Evolutionary conservation across 2,888 invertebrate genomes (phyloP).

Genomic region (Carterocephalus palaemon): DNA sequence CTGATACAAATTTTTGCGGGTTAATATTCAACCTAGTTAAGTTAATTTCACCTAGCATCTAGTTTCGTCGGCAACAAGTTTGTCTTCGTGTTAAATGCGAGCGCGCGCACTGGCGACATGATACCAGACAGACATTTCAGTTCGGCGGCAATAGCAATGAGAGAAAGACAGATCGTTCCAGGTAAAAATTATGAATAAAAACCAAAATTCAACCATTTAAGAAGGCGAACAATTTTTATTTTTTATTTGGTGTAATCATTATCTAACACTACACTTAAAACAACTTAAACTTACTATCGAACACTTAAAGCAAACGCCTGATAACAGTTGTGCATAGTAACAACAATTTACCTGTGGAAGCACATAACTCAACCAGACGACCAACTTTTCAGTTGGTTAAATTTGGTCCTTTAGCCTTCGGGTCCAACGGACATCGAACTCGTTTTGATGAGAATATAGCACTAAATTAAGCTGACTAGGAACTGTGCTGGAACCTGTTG

Average conservation of each 20-base stretch:
- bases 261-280: constrained; percentile 22
- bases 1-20: too few species aligned
- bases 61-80: too few species aligned
- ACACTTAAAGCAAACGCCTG: constrained; percentile 41
- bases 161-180: not conserved
- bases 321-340: constrained; percentile 37
- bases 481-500: too few species aligned
- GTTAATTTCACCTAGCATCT: too few species aligned
- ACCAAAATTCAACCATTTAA: constrained; percentile 7
- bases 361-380: constrained; percentile 53
- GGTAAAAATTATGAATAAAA: constrained; percentile 3
- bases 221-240: constrained; percentile 15
- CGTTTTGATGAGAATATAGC: too few species aligned
- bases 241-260: constrained; percentile 18
- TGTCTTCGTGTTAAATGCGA: too few species aligned
- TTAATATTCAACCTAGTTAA: too few species aligned
- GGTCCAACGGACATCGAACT: too few species aligned
- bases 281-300: constrained; percentile 30
- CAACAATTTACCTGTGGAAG: constrained; percentile 54
- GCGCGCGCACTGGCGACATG: too few species aligned
- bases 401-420: constrained; percentile 20
- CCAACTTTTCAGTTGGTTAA: constrained; percentile 34
- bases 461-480: too few species aligned
- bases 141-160: too few species aligned
- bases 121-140: too few species aligned